Conservation (phyloP, 2,888 invertebrate genomes). For the Stenotaenia linearis region DNA sequence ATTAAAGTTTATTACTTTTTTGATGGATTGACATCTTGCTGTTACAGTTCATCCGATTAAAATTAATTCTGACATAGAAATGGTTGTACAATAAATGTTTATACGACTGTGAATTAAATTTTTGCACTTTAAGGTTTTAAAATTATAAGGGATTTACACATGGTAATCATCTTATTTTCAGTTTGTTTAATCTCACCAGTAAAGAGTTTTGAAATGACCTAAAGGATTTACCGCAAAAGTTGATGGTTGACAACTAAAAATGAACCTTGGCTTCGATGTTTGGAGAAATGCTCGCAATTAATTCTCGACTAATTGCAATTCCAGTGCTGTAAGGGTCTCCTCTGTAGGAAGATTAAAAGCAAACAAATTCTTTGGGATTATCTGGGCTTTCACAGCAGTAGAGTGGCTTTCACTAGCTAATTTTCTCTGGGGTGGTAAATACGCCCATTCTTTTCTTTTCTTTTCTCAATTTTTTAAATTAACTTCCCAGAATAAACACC, state of each 20-base stretch:
- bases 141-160: not conserved
- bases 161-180: slow-evolving; percentile 19
- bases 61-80: no score
- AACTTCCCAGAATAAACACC: not conserved
- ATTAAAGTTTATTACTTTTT: no score
- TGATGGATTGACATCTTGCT: no score
- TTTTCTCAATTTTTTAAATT: not conserved
- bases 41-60: no score
- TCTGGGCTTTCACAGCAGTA: slow-evolving; percentile 17
- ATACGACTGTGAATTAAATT: not conserved
- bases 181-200: not conserved
- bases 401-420: not conserved
- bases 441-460: not conserved
- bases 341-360: slow-evolving; percentile 18
- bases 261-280: slow-evolving; percentile 5
- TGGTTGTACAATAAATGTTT: not conserved
- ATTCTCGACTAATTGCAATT: slow-evolving; percentile 26
- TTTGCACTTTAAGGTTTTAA: not conserved
- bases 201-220: slow-evolving; percentile 7
- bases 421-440: not conserved
- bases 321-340: slow-evolving; percentile 1
- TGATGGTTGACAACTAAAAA: slow-evolving; percentile 21
- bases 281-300: slow-evolving; percentile 19
- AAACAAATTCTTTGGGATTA: slow-evolving; percentile 24
- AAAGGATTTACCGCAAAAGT: slow-evolving; percentile 1